A percentile compares a stretch with the other conserved stretches of the same genome.
Evolutionary conservation across 2,113 vertebrate genomes (phyloP).

Genomic region (Todiramphus saurophagus): DNA sequence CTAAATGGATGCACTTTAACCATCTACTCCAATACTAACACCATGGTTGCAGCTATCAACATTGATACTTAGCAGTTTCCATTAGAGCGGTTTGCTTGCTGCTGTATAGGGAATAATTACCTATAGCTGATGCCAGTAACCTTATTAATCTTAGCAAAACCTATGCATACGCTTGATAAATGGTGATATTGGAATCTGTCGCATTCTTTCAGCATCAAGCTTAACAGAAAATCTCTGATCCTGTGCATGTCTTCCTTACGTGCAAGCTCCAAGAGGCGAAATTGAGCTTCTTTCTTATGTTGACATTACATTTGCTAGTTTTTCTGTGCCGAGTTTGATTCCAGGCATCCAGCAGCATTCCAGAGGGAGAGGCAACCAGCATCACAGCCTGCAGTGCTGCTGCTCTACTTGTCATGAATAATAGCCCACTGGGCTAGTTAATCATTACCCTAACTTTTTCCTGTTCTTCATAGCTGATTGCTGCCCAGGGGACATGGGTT

Average conservation of each 20-base stretch:
- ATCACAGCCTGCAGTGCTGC: neutral
- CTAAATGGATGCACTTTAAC: conserved; percentile 27
- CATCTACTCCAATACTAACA: conserved; percentile 12
- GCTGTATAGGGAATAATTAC: neutral
- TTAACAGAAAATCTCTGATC: neutral
- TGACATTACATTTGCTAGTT: neutral
- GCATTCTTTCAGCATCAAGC: conserved; percentile 18
- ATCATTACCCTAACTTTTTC: conserved; percentile 56
- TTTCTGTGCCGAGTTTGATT: conserved; percentile 7
- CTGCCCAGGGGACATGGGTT: conserved; percentile 36
- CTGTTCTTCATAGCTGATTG: conserved; percentile 49
- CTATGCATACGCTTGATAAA: conserved; percentile 1
- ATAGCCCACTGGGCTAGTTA: conserved; percentile 59
- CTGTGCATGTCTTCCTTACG: neutral
- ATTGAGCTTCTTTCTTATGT: neutral
- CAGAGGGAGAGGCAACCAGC: conserved; percentile 23
- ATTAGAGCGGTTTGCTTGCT: conserved; percentile 14
- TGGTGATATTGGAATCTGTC: neutral
- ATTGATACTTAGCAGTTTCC: conserved; percentile 22
- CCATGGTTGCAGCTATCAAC: neutral
- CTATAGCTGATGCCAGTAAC: conserved; percentile 7
- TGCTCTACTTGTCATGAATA: conserved; percentile 61
- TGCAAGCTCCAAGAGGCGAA: neutral
- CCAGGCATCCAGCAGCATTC: conserved; percentile 24
- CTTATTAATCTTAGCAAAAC: neutral